Evolutionary conservation across 2,888 invertebrate genomes (phyloP).

Genomic region (Drosophila rubida): DNA sequence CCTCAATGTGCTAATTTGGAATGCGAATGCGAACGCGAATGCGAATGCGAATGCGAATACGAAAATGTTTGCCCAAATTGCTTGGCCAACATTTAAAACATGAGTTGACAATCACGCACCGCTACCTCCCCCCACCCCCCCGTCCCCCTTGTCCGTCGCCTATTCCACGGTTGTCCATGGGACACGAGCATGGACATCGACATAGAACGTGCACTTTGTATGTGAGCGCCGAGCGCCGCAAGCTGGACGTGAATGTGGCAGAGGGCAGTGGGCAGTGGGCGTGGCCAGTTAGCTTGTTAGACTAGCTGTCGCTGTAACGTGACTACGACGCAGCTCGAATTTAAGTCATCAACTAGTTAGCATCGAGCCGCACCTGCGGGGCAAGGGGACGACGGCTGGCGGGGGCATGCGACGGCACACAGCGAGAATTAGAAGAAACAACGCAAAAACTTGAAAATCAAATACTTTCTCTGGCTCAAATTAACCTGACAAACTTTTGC

Average conservation of each 20-base stretch:
- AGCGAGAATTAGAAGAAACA: not conserved
- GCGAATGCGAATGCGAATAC: constrained; percentile 53
- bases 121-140: constrained; percentile 18
- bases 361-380: constrained; percentile 48
- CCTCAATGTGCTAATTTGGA: constrained; percentile 70
- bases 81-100: constrained; percentile 78
- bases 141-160: not conserved
- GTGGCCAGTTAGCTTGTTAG: constrained; percentile 21
- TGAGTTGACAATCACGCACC: constrained; percentile 77
- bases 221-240: not conserved
- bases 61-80: constrained; percentile 79
- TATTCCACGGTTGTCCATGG: not conserved
- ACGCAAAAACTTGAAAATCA: not conserved
- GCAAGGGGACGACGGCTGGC: constrained; percentile 10
- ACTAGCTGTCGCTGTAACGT: constrained; percentile 54
- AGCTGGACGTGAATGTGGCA: constrained; percentile 19
- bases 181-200: constrained; percentile 2
- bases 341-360: constrained; percentile 77
- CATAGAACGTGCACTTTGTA: not conserved
- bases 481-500: not conserved
- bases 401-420: not conserved
- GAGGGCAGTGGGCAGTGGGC: constrained; percentile 13
- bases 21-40: constrained; percentile 58
- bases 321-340: constrained; percentile 65
- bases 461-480: no score